Percentiles rank a stretch among this genome's conserved stretches.
phyloP scores from a whole-genome alignment of 2,797 vertebrate genomes.

The Chromobotia macracanthus region DNA sequence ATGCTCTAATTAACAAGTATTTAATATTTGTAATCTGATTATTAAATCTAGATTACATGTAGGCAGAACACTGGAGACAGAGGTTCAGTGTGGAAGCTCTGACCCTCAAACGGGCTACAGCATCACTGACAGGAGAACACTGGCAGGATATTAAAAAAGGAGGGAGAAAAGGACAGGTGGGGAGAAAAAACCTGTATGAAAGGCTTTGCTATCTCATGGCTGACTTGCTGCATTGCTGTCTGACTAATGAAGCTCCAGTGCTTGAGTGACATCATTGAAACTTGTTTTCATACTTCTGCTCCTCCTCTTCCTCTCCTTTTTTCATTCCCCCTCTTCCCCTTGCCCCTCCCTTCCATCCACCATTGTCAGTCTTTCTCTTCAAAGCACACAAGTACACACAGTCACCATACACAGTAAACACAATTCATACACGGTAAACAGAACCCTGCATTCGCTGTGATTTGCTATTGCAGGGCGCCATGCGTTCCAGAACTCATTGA shows the following conservation, averaged over 20 bases:
- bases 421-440: conserved; percentile 16
- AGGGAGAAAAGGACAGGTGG: conserved; percentile 39
- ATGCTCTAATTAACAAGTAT: too few relatives aligned
- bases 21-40: too few relatives aligned
- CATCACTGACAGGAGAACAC: conserved; percentile 55
- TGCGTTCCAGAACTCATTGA: conserved; percentile 14
- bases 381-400: conserved; percentile 6
- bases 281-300: conserved; percentile 63
- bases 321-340: not conserved
- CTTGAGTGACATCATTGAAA: conserved; percentile 59
- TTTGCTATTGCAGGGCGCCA: not conserved
- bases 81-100: conserved; percentile 63
- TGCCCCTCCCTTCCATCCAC: conserved; percentile 3
- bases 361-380: not conserved
- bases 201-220: conserved; percentile 61
- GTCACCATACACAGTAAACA: not conserved
- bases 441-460: not conserved
- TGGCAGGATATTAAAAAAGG: conserved; percentile 57
- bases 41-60: not conserved
- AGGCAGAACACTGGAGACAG: conserved; percentile 50
- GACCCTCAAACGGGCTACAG: too few relatives aligned
- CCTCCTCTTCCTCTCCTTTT: too few relatives aligned
- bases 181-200: conserved; percentile 47
- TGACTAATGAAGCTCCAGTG: conserved; percentile 65
- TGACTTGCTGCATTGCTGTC: conserved; percentile 62